phyloP scores from a whole-genome alignment of 1,140 invertebrate species.

The Tetramorium simillimum region DNA sequence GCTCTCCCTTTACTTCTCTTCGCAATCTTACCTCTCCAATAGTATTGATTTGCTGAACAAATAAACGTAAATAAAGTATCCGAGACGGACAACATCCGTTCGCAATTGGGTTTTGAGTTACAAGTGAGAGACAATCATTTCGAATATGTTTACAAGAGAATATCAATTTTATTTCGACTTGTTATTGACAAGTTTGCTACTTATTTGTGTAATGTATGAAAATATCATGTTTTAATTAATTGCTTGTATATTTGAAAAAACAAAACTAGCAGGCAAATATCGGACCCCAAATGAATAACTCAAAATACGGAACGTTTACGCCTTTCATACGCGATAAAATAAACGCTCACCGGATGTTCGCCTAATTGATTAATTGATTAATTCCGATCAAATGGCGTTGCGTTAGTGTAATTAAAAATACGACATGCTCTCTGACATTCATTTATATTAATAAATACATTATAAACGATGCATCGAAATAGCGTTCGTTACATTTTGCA shows the following conservation, averaged over 20 bases:
- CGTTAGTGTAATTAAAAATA: conserved; percentile 56
- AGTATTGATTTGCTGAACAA: background rate
- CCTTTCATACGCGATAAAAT: conserved; percentile 36
- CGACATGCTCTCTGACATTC: conserved; percentile 36
- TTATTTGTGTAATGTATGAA: background rate
- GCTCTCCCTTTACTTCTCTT: background rate
- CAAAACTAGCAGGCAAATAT: background rate
- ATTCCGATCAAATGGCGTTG: conserved; percentile 48
- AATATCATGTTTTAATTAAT: background rate
- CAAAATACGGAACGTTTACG: background rate
- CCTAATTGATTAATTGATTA: conserved; percentile 51
- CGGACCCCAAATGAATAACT: background rate
- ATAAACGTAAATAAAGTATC: background rate
- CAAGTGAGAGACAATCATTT: background rate
- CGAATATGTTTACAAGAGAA: conserved; percentile 1
- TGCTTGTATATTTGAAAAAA: background rate
- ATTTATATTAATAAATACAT: conserved; percentile 46
- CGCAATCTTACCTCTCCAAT: background rate
- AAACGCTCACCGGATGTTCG: conserved; percentile 40
- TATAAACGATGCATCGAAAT: conserved; percentile 30
- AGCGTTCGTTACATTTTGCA: conserved; percentile 20
- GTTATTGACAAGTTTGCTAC: background rate
- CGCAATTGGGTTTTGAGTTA: conserved; percentile 24
- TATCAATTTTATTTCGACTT: background rate
- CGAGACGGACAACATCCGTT: background rate